These are phyloP conservation scores for Vollenhovia emeryi DNA, from an alignment of 1,140 invertebrate species.

Conservation along the genomic window DNA sequence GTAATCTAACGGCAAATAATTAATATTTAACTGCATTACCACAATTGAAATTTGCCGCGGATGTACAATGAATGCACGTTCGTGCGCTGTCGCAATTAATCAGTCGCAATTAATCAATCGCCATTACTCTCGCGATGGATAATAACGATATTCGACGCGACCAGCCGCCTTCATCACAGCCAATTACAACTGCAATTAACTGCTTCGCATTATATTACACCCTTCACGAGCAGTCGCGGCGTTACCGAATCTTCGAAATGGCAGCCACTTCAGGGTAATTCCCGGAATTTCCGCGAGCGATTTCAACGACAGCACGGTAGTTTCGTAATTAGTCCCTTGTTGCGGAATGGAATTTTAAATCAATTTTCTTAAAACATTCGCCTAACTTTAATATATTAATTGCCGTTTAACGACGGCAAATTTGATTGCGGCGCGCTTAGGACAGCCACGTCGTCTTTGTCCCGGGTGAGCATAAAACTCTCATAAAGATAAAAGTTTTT, in stretches of 20 bases:
- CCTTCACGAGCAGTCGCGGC: conserved; percentile 11
- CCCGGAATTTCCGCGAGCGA: conserved; percentile 57
- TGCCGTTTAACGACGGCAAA: conserved; percentile 29
- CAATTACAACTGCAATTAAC: conserved; percentile 61
- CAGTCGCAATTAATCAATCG: conserved; percentile 54
- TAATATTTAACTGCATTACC: conserved; percentile 53
- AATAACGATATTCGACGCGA: conserved; percentile 46
- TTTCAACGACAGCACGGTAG: conserved; percentile 37
- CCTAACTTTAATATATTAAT: conserved; percentile 14
- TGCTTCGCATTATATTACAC: conserved; percentile 45
- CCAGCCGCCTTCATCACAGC: conserved; percentile 26
- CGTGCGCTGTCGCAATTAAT: conserved; percentile 47
- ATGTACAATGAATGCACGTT: conserved; percentile 15
- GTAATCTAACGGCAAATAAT: conserved; percentile 56
- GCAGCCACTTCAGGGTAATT: conserved; percentile 57
- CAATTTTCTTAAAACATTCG: conserved; percentile 44
- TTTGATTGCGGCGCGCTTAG: background rate
- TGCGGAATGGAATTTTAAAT: conserved; percentile 64
- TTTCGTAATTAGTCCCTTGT: conserved; percentile 62
- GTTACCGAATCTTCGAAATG: conserved; percentile 53
- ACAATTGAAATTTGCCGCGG: conserved; percentile 37
- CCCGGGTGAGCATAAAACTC: background rate
- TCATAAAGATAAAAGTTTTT: background rate
- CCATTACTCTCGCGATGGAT: conserved; percentile 33
- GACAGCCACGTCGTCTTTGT: background rate